Conservation (phyloP, 2,797 vertebrate genomes). For the Sebastolobus alascanus region DNA sequence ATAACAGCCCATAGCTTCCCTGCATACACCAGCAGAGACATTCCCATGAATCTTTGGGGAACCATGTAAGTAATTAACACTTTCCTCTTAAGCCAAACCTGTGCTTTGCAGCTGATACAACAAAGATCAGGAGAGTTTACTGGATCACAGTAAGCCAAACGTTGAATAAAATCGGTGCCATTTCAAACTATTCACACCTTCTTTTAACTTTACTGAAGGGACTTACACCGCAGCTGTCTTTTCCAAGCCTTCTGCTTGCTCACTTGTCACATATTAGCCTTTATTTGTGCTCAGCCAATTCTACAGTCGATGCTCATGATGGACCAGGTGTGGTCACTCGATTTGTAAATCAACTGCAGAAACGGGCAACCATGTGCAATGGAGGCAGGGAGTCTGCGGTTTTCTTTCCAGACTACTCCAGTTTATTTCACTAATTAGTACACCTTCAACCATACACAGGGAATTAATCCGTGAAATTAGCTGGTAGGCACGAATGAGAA, state of each 20-base stretch:
- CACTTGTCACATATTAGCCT: neutral
- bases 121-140: neutral
- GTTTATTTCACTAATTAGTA: constrained; percentile 39
- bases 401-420: constrained; percentile 18
- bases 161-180: neutral
- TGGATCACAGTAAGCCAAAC: neutral
- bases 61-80: neutral
- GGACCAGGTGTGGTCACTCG: neutral
- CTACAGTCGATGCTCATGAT: neutral
- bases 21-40: neutral
- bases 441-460: constrained; percentile 18
- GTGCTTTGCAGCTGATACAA: neutral
- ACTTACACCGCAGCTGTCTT: neutral
- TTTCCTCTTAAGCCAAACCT: neutral
- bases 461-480: constrained; percentile 47
- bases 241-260: neutral
- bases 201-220: neutral
- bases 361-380: constrained; percentile 14
- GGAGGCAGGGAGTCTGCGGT: constrained; percentile 4
- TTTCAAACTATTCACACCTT: neutral
- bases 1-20: neutral
- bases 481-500: constrained; percentile 26
- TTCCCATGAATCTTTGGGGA: neutral
- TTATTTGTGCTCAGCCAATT: neutral
- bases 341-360: constrained; percentile 13